Evolutionary conservation across 2,888 invertebrate genomes (phyloP), one percentile per base, ranked within the genome.

Genomic region (Meiosimyza platycephala): DNA sequence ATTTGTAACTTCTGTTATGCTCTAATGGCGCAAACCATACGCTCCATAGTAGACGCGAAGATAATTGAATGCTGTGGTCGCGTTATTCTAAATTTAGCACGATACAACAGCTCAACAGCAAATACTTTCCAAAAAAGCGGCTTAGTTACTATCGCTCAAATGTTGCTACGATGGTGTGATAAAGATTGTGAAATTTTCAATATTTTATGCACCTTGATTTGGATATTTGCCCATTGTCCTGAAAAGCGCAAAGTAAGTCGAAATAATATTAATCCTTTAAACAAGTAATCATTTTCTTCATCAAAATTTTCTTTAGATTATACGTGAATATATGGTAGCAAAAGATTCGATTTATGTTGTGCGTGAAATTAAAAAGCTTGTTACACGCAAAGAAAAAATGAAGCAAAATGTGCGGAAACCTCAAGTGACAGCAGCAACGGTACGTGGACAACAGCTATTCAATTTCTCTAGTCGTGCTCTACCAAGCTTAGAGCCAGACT

Each of bases 161-260:
- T 92, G 82, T 89, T 94, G 89, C 86, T 89, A 83, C 89, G 92
- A 71, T 93, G 91, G 87, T 92, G 92, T 80, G 91, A 91, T 80
- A 92, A 91, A 79, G 92, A 93, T 79, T 88, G 89, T 6, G 88
- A 89, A 60, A 85, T 92, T 69, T 92, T 92, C 79, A 90, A 91
- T 78, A 90, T 90, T 33, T 83, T 93, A 47, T 90, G 91, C 66
- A 93, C 93, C 0, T 88, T 92, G 50, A 83, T 93, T 55, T 93
- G 92, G 92, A 85, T 93, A 13, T 92, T 92, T 82, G 87, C 85
- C 0, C 87, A 87, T 74, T 85, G 83, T 54, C 82, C 84, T 15
- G 79, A 81, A 28, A 87, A 87, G 74, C 82, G 84, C 68, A 76
- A 76, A 78, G 87, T 87, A 76, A 73, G 77, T 60, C 9, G 13